Evolutionary conservation across 2,113 vertebrate species (phyloP).

Genomic region (Cyanoramphus novaezelandiae): DNA sequence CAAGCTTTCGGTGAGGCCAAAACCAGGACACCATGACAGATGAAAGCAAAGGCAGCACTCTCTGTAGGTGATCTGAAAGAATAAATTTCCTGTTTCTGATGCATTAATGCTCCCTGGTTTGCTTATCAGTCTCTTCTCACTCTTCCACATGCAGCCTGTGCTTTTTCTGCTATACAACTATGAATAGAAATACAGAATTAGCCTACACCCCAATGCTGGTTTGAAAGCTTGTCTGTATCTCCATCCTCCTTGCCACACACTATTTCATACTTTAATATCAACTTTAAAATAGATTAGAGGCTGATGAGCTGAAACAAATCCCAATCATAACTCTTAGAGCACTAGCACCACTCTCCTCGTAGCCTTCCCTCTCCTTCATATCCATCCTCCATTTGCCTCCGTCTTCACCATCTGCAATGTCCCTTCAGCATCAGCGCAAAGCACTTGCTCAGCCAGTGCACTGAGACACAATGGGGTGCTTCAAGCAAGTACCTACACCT

Average conservation of each 20-base stretch:
- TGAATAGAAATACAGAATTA: slow-evolving; percentile 1
- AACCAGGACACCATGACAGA: not conserved
- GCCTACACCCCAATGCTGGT: not conserved
- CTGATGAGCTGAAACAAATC: slow-evolving; percentile 1
- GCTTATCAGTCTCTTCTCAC: not conserved
- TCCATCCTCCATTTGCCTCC: not conserved
- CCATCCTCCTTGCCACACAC: not conserved
- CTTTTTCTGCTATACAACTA: not conserved
- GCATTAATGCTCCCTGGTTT: not conserved
- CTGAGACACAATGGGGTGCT: not conserved
- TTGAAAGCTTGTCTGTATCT: slow-evolving; percentile 24
- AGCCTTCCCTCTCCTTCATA: not conserved
- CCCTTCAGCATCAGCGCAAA: not conserved
- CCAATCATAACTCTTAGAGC: not conserved
- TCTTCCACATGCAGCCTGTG: not conserved
- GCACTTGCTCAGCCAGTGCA: not conserved
- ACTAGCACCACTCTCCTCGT: not conserved
- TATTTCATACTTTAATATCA: not conserved
- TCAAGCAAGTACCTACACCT: not conserved
- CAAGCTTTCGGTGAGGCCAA: not conserved
- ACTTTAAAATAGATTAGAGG: slow-evolving; percentile 12
- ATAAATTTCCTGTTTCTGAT: not conserved
- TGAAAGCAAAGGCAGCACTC: not conserved
- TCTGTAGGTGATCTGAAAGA: not conserved
- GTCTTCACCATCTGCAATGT: not conserved